phyloP scores from a whole-genome alignment of 2,888 invertebrate genomes.

The Periphyllus acericola region DNA sequence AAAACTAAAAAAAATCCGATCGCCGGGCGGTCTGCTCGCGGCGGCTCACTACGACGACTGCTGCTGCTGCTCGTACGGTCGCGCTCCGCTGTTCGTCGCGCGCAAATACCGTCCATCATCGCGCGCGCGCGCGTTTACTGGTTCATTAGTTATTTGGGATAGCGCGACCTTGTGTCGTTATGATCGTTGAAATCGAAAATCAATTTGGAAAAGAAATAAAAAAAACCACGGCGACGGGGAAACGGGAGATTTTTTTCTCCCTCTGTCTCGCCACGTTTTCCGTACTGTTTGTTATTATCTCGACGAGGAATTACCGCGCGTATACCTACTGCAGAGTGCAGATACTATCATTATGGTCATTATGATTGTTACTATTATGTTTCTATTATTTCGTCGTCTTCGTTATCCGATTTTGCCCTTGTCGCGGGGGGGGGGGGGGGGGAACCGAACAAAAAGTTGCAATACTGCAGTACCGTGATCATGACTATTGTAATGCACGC shows the following conservation, averaged over 20 bases:
- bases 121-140: conserved; percentile 22
- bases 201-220: too few relatives aligned
- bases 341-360: neutral
- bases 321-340: neutral
- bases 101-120: neutral
- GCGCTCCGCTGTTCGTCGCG: neutral
- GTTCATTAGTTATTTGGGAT: conserved; percentile 58
- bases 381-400: neutral
- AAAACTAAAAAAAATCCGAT: conserved; percentile 11
- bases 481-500: neutral
- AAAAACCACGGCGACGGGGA: neutral
- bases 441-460: too few relatives aligned
- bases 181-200: conserved; percentile 43
- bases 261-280: neutral
- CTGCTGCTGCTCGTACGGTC: neutral
- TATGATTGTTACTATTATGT: neutral
- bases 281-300: neutral
- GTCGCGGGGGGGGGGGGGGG: neutral
- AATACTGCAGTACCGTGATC: too few relatives aligned
- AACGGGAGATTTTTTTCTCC: neutral
- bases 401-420: neutral
- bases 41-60: neutral
- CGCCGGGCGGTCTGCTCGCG: conserved; percentile 36
- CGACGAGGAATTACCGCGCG: neutral
- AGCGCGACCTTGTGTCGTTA: conserved; percentile 45